Evolutionary conservation across 2,113 vertebrate species (phyloP).

Genomic region (Ceratotherium simum): DNA sequence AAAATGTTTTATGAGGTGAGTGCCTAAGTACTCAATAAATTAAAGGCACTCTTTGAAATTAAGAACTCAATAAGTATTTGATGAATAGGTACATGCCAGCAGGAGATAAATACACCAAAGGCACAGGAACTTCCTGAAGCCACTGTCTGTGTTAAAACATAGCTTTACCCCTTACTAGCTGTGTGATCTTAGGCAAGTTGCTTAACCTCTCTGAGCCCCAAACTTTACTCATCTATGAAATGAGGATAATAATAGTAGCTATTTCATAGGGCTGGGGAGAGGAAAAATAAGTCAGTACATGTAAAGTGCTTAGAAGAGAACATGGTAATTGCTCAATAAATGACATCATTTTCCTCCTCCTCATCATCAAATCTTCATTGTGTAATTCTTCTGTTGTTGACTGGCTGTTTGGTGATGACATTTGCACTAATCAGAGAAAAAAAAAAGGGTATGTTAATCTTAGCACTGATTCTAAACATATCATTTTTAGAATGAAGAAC

Average conservation of each 20-base stretch:
- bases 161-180: not conserved
- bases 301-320: not conserved
- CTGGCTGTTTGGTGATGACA: not conserved
- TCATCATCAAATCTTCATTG: not conserved
- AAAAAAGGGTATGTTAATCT: not conserved
- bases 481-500: slow-evolving; percentile 21
- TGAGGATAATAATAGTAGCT: slow-evolving; percentile 29
- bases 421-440: not conserved
- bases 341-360: not conserved
- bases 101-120: slow-evolving; percentile 1
- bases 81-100: not conserved
- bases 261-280: not conserved
- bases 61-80: not conserved
- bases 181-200: not conserved
- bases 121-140: not conserved
- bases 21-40: not conserved
- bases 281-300: not conserved
- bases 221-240: slow-evolving; percentile 25
- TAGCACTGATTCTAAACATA: not conserved
- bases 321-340: slow-evolving; percentile 51
- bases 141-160: not conserved
- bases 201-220: slow-evolving; percentile 4
- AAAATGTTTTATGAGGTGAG: not conserved
- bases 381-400: slow-evolving; percentile 27
- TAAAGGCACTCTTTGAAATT: no score